Evolutionary conservation across 1,140 invertebrate genomes (phyloP), one percentile per base, ranked within the genome.

Genomic region (Drosophila nasuta): DNA sequence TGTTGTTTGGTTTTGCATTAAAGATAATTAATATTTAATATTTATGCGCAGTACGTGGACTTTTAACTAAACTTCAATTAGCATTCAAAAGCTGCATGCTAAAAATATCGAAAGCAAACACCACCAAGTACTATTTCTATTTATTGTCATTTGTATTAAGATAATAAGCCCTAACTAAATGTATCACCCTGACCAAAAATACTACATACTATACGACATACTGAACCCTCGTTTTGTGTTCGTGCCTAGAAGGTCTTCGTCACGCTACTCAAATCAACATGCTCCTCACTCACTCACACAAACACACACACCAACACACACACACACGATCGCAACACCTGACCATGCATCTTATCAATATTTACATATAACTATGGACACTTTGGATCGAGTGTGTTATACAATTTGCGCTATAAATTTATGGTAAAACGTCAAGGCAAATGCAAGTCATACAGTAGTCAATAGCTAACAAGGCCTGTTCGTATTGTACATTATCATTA

Each of bases 1-100:
- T 52, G n/a, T n/a, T 77, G 62, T 83, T 83, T 83, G 74, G 38
- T 28, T 75, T 71, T 75, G 77, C 74, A 77, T 85, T 85, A 85
- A 74, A 65, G 35, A 56, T 56, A 52, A 52, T 52, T 52, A 77
- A 59, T 70, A 67, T 51, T 68, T 20, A 73, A 72, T 79, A 60
- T 79, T 69, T 64, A 58, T 70, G 67, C 51, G 30, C 30, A 72
- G 69, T 79, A 63, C 58, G 46, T 59, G 51, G 68, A 51, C 52
- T 60, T 70, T 51, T 38, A 30, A 64, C 46, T 80, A 69, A 83
- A 85, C 56, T 83, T 85, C 65, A 77, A 83, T 83, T 83, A 85
- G 81, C 81, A 85, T 83, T 80, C 56, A 49, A 69, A 25, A 73
- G 81, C 33, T 15, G 13, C 8, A 15, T 30, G 66, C 48, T 83